A percentile compares a stretch with the other conserved stretches of the same genome.
These are phyloP conservation scores for Ricordea florida DNA, from an alignment of 92 coral and sea anemone species.

Conservation along the genomic window DNA sequence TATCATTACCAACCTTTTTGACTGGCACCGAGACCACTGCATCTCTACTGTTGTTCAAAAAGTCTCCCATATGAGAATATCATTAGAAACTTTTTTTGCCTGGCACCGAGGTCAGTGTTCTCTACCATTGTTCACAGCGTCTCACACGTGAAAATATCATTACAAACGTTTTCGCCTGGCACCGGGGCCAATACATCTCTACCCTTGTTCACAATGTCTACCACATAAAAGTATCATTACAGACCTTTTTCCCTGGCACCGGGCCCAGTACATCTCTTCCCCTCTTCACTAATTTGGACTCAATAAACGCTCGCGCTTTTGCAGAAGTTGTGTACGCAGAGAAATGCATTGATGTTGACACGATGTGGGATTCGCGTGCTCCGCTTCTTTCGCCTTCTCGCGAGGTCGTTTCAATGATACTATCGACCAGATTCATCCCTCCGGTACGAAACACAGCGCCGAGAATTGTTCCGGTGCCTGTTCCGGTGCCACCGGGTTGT, in stretches of 20 bases:
- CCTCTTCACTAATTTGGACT: slow-evolving; percentile 77
- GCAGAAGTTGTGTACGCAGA: slow-evolving; percentile 86
- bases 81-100: too few species aligned
- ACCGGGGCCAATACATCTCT: slow-evolving; percentile 71
- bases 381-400: slow-evolving; percentile 16
- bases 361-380: slow-evolving; percentile 43
- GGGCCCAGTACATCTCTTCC: slow-evolving; percentile 91
- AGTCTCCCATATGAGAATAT: too few species aligned
- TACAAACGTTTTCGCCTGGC: slow-evolving; percentile 83
- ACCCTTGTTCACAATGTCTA: slow-evolving; percentile 70
- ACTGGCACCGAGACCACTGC: too few species aligned
- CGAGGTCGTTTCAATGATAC: slow-evolving; percentile 61
- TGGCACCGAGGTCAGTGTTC: too few species aligned
- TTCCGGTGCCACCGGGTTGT: slow-evolving; percentile 76
- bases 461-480: slow-evolving; percentile 76
- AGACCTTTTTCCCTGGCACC: slow-evolving; percentile 89
- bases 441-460: slow-evolving; percentile 88
- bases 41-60: too few species aligned
- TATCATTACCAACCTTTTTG: too few species aligned
- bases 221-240: background rate
- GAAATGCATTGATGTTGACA: slow-evolving; percentile 69
- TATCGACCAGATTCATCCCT: slow-evolving; percentile 71
- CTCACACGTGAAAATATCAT: too few species aligned
- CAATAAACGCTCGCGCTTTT: slow-evolving; percentile 75
- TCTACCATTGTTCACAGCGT: too few species aligned